A percentile compares a stretch with the other conserved stretches of the same genome.
Conservation (phyloP, 1,140 invertebrate genomes). For the Panulirus ornatus region DNA sequence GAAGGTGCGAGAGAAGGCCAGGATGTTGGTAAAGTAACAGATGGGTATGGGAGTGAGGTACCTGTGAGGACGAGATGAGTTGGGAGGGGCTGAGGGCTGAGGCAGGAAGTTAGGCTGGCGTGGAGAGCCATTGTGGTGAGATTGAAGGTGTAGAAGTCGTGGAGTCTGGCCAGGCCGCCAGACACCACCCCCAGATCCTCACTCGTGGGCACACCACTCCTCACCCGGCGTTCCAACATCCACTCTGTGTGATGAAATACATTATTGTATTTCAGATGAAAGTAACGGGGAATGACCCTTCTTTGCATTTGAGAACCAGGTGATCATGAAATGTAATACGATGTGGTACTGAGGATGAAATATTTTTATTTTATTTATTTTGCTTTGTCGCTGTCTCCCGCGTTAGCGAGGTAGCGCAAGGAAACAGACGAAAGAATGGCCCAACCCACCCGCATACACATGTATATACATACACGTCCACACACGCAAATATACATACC, state of each 20-base stretch:
- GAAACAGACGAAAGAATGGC: neutral
- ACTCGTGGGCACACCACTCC: neutral
- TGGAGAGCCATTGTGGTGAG: constrained; percentile 24
- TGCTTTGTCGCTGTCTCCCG: too few relatives aligned
- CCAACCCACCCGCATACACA: too few relatives aligned
- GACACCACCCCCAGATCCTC: constrained; percentile 22
- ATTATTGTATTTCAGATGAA: too few relatives aligned
- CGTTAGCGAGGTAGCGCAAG: too few relatives aligned
- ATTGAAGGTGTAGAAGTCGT: constrained; percentile 46
- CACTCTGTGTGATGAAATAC: neutral
- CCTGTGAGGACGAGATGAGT: neutral
- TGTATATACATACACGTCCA: too few relatives aligned
- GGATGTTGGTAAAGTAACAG: neutral
- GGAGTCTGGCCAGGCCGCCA: constrained; percentile 22
- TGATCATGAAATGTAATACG: too few relatives aligned
- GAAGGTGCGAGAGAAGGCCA: neutral
- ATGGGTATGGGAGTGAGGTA: neutral
- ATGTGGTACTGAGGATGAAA: too few relatives aligned
- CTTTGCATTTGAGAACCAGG: too few relatives aligned
- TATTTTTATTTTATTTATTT: too few relatives aligned
- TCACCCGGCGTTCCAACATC: neutral
- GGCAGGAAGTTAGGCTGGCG: constrained; percentile 1
- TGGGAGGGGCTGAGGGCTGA: neutral
- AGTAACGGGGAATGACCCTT: too few relatives aligned
- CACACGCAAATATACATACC: too few relatives aligned